These are phyloP conservation scores for Pomacea canaliculata DNA, from an alignment of 2,888 invertebrate genomes.

Conservation along the genomic window DNA sequence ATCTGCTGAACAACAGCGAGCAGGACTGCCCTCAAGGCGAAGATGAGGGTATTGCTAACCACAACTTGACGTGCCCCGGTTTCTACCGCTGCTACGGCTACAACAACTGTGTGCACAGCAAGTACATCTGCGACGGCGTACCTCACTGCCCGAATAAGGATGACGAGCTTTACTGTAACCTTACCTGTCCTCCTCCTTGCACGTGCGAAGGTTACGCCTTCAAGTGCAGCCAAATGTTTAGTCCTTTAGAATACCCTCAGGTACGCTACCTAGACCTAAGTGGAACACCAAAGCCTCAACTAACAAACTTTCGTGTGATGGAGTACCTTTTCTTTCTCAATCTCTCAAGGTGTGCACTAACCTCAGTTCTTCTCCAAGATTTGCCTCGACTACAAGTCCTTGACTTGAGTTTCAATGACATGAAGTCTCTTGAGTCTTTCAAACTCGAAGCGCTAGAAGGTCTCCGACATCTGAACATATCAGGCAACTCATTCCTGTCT, in stretches of 20 bases:
- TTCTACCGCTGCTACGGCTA: slow-evolving; percentile 25
- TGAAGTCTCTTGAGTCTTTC: background rate
- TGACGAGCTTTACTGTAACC: slow-evolving; percentile 25
- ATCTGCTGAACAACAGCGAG: slow-evolving; percentile 18
- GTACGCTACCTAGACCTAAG: slow-evolving; percentile 22
- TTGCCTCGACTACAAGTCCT: slow-evolving; percentile 18
- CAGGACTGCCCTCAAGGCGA: slow-evolving; percentile 25
- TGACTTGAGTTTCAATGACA: slow-evolving; percentile 24
- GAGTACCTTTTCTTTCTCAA: slow-evolving; percentile 14
- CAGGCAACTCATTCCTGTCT: slow-evolving; percentile 11
- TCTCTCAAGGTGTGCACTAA: background rate
- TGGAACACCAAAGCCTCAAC: background rate
- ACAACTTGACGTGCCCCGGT: slow-evolving; percentile 22
- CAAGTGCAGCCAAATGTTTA: slow-evolving; percentile 7
- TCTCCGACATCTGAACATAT: slow-evolving; percentile 8
- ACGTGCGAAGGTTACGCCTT: slow-evolving; percentile 13
- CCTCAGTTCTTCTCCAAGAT: background rate
- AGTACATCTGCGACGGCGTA: slow-evolving; percentile 29
- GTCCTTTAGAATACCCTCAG: background rate
- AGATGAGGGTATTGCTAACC: slow-evolving; percentile 15
- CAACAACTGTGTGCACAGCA: slow-evolving; percentile 24
- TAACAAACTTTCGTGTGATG: slow-evolving; percentile 1
- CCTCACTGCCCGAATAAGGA: slow-evolving; percentile 31
- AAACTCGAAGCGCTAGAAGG: slow-evolving; percentile 17
- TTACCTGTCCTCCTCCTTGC: slow-evolving; percentile 12